Evolutionary conservation across 2,113 vertebrate genomes (phyloP).

Genomic region (Ahaetulla prasina): DNA sequence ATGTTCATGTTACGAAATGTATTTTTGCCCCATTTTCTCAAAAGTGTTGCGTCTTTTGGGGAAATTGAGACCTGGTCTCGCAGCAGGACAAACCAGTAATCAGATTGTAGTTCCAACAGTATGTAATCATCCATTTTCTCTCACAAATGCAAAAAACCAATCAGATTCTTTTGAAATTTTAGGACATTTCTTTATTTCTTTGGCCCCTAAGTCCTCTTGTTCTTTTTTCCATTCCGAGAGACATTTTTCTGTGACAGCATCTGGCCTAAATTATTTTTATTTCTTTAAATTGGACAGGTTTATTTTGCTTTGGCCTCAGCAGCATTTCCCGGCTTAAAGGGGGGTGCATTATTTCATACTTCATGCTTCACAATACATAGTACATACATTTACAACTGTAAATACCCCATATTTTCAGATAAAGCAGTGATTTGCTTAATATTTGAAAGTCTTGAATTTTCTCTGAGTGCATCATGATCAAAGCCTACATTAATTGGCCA

Average conservation of each 20-base stretch:
- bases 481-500: background rate
- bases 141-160: background rate
- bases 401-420: background rate
- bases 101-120: constrained; percentile 74
- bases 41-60: constrained; percentile 53
- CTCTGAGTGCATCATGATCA: background rate
- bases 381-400: constrained; percentile 8
- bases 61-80: constrained; percentile 58
- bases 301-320: constrained; percentile 17
- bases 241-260: constrained; percentile 17
- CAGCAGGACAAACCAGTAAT: constrained; percentile 75
- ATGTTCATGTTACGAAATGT: constrained; percentile 2
- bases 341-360: constrained; percentile 23
- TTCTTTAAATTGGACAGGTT: constrained; percentile 37
- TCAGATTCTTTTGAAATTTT: background rate
- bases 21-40: constrained; percentile 11
- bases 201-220: background rate
- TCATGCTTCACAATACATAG: background rate
- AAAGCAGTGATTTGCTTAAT: background rate
- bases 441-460: background rate
- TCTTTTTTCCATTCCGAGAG: background rate
- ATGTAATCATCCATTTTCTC: background rate
- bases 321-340: constrained; percentile 32
- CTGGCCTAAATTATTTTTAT: constrained; percentile 31
- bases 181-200: background rate